A percentile compares a stretch with the other conserved stretches of the same genome.
Conservation (phyloP, 2,888 invertebrate species). For the Timema podura region DNA sequence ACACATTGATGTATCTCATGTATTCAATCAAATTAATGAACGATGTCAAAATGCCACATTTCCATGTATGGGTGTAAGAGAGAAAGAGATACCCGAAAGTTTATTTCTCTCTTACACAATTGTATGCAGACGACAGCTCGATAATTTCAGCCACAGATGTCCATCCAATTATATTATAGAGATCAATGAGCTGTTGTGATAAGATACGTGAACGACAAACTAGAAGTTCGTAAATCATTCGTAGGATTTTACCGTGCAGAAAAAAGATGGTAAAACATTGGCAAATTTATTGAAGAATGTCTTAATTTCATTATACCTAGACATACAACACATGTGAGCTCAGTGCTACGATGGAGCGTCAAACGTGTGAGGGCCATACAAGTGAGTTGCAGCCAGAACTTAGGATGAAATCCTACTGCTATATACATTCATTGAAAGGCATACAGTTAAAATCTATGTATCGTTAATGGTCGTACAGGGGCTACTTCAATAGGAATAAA, state of each 20-base stretch:
- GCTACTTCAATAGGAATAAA: background rate
- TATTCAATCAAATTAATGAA: too few species aligned
- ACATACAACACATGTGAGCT: background rate
- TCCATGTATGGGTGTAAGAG: too few species aligned
- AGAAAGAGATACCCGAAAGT: too few species aligned
- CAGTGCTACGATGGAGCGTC: background rate
- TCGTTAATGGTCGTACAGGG: background rate
- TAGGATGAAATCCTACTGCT: background rate
- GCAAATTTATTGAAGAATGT: background rate
- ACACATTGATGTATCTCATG: too few species aligned
- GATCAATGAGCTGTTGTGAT: too few species aligned
- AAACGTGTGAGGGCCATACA: background rate
- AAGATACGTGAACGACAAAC: background rate
- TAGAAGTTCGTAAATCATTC: background rate
- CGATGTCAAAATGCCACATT: too few species aligned
- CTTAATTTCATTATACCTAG: background rate
- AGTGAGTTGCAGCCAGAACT: background rate
- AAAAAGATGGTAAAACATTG: background rate
- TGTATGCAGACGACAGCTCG: too few species aligned
- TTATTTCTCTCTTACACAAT: too few species aligned
- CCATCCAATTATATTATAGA: too few species aligned
- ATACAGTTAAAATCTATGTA: background rate
- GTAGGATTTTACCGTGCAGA: background rate
- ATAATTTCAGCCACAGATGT: too few species aligned
- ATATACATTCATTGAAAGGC: background rate